Conservation (phyloP, 2,113 vertebrate species). For the Proterorhinus semilunaris region DNA sequence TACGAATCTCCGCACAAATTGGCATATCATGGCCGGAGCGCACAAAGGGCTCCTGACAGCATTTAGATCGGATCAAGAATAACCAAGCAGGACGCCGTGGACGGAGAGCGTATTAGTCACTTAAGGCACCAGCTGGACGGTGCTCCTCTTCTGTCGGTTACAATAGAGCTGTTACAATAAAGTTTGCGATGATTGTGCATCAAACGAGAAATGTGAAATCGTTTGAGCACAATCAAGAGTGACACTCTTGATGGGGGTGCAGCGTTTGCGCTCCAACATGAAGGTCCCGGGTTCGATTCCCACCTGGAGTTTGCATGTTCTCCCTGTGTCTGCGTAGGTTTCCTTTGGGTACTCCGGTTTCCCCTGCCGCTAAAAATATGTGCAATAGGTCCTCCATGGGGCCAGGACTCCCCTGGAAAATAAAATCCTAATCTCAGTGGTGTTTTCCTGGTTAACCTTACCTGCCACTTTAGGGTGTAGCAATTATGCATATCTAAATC, state of each 20-base stretch:
- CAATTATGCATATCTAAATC: too few species aligned
- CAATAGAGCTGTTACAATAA: constrained; percentile 16
- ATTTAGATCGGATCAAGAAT: constrained; percentile 59
- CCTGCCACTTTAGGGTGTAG: too few species aligned
- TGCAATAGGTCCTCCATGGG: too few species aligned
- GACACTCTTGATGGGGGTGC: constrained; percentile 27
- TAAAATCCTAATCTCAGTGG: too few species aligned
- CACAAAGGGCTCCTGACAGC: constrained; percentile 47
- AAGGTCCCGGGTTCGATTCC: too few species aligned
- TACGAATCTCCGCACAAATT: constrained; percentile 25
- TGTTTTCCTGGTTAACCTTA: too few species aligned
- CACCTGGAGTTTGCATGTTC: too few species aligned
- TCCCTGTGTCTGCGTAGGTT: too few species aligned
- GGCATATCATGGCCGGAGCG: constrained; percentile 43
- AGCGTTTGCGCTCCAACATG: too few species aligned
- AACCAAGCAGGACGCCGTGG: constrained; percentile 40
- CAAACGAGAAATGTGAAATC: background rate
- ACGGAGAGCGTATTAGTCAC: constrained; percentile 27
- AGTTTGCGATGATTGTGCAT: constrained; percentile 27
- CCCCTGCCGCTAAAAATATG: too few species aligned
- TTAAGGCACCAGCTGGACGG: constrained; percentile 30
- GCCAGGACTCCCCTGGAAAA: too few species aligned
- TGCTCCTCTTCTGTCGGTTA: background rate
- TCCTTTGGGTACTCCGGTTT: too few species aligned
- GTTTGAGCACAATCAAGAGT: constrained; percentile 26